Evolutionary conservation across 1,140 invertebrate genomes (phyloP).

Genomic region (Drosophila pruinosa): DNA sequence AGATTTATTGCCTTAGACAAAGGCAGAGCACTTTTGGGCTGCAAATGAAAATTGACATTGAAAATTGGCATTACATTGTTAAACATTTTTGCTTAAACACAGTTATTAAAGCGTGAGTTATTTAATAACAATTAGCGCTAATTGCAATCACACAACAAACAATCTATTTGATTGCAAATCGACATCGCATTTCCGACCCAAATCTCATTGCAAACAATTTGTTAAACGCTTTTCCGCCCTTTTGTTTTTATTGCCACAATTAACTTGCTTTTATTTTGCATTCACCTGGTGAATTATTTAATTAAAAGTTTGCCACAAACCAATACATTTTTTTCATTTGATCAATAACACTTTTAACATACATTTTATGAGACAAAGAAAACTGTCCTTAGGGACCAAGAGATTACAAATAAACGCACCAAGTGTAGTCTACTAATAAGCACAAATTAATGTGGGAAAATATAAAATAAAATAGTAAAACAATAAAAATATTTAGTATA

Average conservation of each 20-base stretch:
- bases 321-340: no score
- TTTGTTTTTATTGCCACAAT: not conserved
- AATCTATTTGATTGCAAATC: slow-evolving; percentile 5
- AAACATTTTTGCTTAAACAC: not conserved
- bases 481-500: no score
- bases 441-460: no score
- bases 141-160: slow-evolving; percentile 11
- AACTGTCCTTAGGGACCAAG: no score
- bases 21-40: slow-evolving; percentile 14
- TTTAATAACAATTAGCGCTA: slow-evolving; percentile 40
- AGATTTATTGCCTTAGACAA: slow-evolving; percentile 58
- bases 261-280: slow-evolving; percentile 10
- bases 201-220: slow-evolving; percentile 1
- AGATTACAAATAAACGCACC: no score
- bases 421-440: no score
- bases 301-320: slow-evolving; percentile 21
- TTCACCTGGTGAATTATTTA: not conserved
- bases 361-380: no score
- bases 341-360: no score
- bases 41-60: slow-evolving; percentile 24
- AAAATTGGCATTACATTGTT: slow-evolving; percentile 1
- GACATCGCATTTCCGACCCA: slow-evolving; percentile 2
- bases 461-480: no score
- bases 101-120: slow-evolving; percentile 27
- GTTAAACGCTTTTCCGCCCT: not conserved